Percentiles rank a stretch among this genome's conserved stretches.
phyloP scores from a whole-genome alignment of 37 sponge, comb jelly and placozoan genomes.

The Aphrocallistes beatrix region DNA sequence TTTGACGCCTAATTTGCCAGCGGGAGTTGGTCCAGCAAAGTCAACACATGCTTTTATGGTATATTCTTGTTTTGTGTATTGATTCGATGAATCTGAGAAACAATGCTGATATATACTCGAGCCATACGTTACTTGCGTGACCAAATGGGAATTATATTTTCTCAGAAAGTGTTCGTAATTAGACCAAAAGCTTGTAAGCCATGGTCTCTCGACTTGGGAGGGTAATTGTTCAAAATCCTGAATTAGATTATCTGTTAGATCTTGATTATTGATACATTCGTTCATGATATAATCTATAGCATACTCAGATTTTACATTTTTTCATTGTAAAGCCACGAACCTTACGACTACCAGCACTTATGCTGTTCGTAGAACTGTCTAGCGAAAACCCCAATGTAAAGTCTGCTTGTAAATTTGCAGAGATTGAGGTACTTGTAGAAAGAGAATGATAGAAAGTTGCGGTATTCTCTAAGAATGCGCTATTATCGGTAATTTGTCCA shows the following conservation, averaged over 20 bases:
- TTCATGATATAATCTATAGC: not conserved
- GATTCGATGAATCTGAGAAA: not conserved
- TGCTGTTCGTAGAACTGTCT: not conserved
- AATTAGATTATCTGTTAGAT: not conserved
- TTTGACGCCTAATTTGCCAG: not conserved
- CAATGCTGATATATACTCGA: not conserved
- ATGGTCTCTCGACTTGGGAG: not conserved
- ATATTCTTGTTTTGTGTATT: not conserved
- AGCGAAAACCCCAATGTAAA: not conserved
- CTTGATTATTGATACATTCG: not conserved
- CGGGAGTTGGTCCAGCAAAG: slow-evolving; percentile 19
- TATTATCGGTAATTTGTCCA: not conserved
- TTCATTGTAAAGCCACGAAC: not conserved
- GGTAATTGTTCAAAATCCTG: slow-evolving; percentile 5
- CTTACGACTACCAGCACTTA: not conserved
- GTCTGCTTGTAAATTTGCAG: not conserved
- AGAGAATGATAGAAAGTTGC: not conserved
- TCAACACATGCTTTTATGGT: slow-evolving; percentile 17
- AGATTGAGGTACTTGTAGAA: not conserved
- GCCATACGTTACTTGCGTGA: not conserved
- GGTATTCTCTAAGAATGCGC: not conserved
- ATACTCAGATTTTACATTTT: not conserved
- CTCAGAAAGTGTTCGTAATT: slow-evolving; percentile 24
- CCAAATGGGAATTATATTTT: slow-evolving; percentile 30
- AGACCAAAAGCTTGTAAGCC: not conserved